Percentiles rank a stretch among this genome's conserved stretches.
Conservation (phyloP, 2,797 vertebrate genomes). For the Phrynocephalus vlangalii region DNA sequence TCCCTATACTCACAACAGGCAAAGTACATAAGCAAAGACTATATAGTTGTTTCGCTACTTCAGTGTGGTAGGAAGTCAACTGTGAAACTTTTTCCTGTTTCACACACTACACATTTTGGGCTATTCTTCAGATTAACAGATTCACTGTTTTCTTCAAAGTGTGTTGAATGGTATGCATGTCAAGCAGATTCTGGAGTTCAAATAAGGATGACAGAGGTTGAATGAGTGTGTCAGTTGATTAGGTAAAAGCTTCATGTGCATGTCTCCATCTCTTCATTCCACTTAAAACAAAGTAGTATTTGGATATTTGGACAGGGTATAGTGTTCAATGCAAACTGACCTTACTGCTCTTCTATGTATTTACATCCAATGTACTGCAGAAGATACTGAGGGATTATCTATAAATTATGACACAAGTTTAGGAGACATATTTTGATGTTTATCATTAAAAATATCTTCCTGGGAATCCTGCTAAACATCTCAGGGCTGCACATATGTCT, state of each 20-base stretch:
- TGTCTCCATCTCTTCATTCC: not conserved
- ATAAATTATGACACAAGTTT: not conserved
- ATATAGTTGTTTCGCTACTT: too few species aligned
- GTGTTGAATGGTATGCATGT: not conserved
- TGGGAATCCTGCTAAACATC: conserved; percentile 19
- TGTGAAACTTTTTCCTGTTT: too few species aligned
- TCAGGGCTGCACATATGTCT: conserved; percentile 58
- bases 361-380: too few species aligned
- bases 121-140: not conserved
- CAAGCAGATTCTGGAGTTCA: not conserved
- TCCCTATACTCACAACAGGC: too few species aligned
- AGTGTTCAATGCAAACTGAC: not conserved
- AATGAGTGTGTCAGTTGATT: not conserved
- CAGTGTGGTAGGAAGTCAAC: too few species aligned
- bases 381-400: not conserved
- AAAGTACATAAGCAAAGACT: too few species aligned
- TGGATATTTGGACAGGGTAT: too few species aligned
- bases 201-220: not conserved
- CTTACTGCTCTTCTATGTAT: conserved; percentile 19
- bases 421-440: not conserved
- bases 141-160: not conserved
- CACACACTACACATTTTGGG: too few species aligned
- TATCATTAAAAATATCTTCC: not conserved
- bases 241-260: not conserved
- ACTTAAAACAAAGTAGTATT: too few species aligned